Evolutionary conservation across 2,797 vertebrate genomes (phyloP).

Genomic region (Hydrophis major): DNA sequence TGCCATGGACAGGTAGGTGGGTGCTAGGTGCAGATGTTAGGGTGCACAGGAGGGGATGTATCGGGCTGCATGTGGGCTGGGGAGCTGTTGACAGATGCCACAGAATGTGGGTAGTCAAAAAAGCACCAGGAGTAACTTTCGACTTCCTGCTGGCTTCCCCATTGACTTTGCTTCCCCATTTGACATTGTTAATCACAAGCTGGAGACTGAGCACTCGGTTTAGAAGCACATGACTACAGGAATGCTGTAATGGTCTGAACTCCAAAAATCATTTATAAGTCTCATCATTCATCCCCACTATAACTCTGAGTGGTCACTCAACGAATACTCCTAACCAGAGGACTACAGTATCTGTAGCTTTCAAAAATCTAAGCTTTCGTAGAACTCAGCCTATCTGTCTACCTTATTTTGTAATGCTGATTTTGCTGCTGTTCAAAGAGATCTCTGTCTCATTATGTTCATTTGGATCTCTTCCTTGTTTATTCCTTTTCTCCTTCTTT

Average conservation of each 20-base stretch:
- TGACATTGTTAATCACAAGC: neutral
- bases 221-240: neutral
- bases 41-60: too few species aligned
- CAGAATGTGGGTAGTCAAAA: too few species aligned
- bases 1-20: too few species aligned
- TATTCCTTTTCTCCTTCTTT: neutral
- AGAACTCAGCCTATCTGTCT: neutral
- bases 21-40: too few species aligned
- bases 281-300: neutral
- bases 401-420: neutral
- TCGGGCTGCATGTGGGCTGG: too few species aligned
- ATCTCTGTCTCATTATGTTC: too few species aligned
- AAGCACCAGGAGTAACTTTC: too few species aligned
- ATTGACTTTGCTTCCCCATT: too few species aligned
- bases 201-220: neutral
- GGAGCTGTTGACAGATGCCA: too few species aligned
- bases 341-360: neutral
- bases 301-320: neutral
- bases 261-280: neutral
- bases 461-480: neutral
- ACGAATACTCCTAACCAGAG: neutral
- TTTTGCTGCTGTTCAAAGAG: neutral
- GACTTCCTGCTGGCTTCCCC: too few species aligned
- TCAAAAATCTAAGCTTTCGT: neutral
- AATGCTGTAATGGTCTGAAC: neutral